Evolutionary conservation across 2,888 invertebrate genomes (phyloP).

Genomic region (Drosophila anomelani): DNA sequence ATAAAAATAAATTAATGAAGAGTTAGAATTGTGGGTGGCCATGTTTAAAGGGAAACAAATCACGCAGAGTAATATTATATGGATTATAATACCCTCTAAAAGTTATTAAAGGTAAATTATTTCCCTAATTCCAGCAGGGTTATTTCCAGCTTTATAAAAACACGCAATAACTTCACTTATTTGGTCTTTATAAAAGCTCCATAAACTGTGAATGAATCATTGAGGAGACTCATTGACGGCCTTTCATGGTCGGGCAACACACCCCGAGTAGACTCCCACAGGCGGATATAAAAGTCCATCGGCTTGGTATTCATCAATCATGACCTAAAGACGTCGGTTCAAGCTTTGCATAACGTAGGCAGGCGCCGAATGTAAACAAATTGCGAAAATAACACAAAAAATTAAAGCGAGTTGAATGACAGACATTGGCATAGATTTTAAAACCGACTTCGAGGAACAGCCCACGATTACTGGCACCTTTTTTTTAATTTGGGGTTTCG

Average conservation of each 20-base stretch:
- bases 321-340: slow-evolving; percentile 42
- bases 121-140: not conserved
- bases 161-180: not conserved
- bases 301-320: slow-evolving; percentile 54
- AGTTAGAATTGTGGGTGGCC: too few relatives aligned
- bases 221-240: slow-evolving; percentile 24
- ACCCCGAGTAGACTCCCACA: slow-evolving; percentile 34
- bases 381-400: slow-evolving; percentile 33
- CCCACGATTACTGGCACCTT: slow-evolving; percentile 51
- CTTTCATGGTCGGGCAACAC: slow-evolving; percentile 42
- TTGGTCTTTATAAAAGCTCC: slow-evolving; percentile 4
- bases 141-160: not conserved
- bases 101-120: not conserved
- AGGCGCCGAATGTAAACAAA: slow-evolving; percentile 48
- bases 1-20: too few relatives aligned
- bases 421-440: slow-evolving; percentile 71
- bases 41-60: too few relatives aligned
- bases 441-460: slow-evolving; percentile 37
- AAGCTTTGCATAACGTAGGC: slow-evolving; percentile 62
- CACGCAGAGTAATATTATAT: too few relatives aligned
- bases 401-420: slow-evolving; percentile 55
- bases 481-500: slow-evolving; percentile 44
- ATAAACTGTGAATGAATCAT: not conserved
- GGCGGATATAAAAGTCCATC: slow-evolving; percentile 53
- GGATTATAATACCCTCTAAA: not conserved